Evolutionary conservation across 35 echinoderm and acorn worm species (phyloP).

Genomic region (Chiridota heheva): DNA sequence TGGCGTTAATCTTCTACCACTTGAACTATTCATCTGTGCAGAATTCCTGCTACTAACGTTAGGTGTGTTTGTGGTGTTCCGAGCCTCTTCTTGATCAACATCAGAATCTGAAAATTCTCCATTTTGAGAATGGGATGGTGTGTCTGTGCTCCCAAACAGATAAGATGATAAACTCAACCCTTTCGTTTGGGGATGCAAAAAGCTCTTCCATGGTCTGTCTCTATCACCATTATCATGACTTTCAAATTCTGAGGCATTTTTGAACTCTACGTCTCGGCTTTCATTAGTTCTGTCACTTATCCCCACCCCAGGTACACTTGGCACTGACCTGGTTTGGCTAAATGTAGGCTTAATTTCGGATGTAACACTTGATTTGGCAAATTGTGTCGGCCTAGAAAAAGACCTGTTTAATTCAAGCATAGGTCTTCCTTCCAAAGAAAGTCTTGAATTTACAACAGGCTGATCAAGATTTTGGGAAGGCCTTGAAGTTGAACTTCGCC

Average conservation of each 20-base stretch:
- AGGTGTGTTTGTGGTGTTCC: too few relatives aligned
- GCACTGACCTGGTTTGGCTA: too few relatives aligned
- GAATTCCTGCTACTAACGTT: not conserved
- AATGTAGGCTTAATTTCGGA: too few relatives aligned
- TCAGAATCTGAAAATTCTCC: conserved; percentile 42
- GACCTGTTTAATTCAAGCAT: too few relatives aligned
- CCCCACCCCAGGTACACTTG: too few relatives aligned
- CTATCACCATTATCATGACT: not conserved
- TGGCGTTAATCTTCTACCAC: not conserved
- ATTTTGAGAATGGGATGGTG: conserved; percentile 9
- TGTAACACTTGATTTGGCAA: too few relatives aligned
- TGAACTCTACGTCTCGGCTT: not conserved
- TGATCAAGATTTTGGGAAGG: too few relatives aligned
- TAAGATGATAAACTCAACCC: conserved; percentile 3
- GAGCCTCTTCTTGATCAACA: conserved; percentile 25
- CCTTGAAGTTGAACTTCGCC: not conserved
- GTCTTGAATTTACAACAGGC: too few relatives aligned
- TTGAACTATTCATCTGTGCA: not conserved
- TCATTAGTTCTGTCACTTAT: too few relatives aligned
- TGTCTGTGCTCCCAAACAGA: not conserved
- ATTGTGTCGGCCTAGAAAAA: too few relatives aligned
- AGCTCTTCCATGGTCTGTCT: not conserved
- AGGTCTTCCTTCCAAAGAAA: too few relatives aligned
- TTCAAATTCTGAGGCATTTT: not conserved
- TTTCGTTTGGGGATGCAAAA: conserved; percentile 2